Evolutionary conservation across 1,140 invertebrate genomes (phyloP).

Genomic region (Cryptotermes secundus): DNA sequence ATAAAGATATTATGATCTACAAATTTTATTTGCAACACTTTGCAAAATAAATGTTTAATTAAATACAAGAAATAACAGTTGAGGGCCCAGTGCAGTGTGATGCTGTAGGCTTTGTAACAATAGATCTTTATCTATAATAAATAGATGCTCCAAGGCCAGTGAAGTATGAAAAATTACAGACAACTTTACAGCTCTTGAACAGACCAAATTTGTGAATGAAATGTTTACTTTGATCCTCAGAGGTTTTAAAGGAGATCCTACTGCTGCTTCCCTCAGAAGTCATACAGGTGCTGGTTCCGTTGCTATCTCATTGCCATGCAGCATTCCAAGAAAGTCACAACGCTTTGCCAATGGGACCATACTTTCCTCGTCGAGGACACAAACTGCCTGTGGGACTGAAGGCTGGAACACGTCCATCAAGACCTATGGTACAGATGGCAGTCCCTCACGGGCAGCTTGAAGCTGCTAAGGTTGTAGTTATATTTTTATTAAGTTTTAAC

Average conservation of each 20-base stretch:
- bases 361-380: conserved; percentile 63
- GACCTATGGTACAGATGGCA: conserved; percentile 87
- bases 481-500: no score
- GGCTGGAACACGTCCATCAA: conserved; percentile 59
- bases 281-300: conserved; percentile 76
- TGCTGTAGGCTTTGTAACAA: no score
- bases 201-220: background rate
- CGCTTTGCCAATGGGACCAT: conserved; percentile 67
- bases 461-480: conserved; percentile 59
- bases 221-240: conserved; percentile 46
- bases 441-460: conserved; percentile 74
- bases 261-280: conserved; percentile 79
- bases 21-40: no score
- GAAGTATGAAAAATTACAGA: no score
- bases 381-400: conserved; percentile 46
- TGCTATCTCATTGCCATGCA: conserved; percentile 80
- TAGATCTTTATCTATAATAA: no score
- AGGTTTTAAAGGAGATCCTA: conserved; percentile 82
- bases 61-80: no score
- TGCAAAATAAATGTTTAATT: no score
- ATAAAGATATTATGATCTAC: no score
- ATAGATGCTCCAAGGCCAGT: no score
- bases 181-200: no score
- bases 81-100: no score
- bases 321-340: conserved; percentile 76